A percentile compares a stretch with the other conserved stretches of the same genome.
These are phyloP conservation scores for Promerops cafer DNA, from an alignment of 2,113 vertebrate species.

Conservation along the genomic window DNA sequence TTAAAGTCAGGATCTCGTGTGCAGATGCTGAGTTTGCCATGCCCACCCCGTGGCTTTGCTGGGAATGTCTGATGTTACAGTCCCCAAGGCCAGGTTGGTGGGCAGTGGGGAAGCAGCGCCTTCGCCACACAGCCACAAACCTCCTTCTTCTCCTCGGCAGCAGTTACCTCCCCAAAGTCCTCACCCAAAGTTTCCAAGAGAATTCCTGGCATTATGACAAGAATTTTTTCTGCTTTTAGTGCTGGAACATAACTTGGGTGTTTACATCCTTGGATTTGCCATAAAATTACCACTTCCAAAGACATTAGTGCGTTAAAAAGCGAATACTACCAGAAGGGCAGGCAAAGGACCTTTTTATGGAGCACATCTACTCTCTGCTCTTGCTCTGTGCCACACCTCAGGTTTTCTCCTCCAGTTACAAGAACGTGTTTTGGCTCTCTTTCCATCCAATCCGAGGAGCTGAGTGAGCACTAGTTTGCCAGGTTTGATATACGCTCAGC, in stretches of 20 bases:
- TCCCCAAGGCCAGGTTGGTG: not conserved
- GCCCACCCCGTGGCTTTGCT: not conserved
- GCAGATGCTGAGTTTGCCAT: not conserved
- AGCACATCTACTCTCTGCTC: not conserved
- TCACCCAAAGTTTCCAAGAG: not conserved
- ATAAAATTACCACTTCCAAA: not conserved
- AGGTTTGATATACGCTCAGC: not conserved
- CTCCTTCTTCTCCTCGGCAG: not conserved
- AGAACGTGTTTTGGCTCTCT: not conserved
- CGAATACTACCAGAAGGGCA: not conserved
- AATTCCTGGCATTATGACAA: not conserved
- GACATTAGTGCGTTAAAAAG: not conserved
- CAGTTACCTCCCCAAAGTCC: not conserved
- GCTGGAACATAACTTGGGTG: not conserved
- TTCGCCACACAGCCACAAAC: accelerated
- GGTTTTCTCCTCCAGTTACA: not conserved
- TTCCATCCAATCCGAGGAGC: not conserved
- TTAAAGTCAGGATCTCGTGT: not conserved
- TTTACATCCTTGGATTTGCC: not conserved
- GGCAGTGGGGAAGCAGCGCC: not conserved
- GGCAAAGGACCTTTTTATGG: not conserved
- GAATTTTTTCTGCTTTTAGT: not conserved
- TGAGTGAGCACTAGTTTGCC: not conserved
- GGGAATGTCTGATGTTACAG: not conserved
- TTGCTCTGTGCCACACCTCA: not conserved